Evolutionary conservation across 2,797 vertebrate genomes (phyloP).

Genomic region (Salmo trutta): DNA sequence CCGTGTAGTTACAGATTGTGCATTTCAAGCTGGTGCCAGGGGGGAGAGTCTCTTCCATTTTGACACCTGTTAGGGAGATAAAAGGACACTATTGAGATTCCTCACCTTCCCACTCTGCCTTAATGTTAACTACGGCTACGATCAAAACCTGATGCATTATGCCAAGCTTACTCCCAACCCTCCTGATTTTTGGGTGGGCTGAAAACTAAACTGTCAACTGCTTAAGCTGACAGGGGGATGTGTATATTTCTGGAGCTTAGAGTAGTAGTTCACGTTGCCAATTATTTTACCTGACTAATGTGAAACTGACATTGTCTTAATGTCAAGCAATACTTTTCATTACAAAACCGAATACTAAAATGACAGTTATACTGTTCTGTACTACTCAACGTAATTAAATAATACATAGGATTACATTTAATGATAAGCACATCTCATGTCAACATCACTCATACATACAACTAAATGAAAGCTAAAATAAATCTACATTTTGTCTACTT

Average conservation of each 20-base stretch:
- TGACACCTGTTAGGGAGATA: constrained; percentile 90
- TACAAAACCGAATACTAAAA: constrained; percentile 7
- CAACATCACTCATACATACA: background rate
- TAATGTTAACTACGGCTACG: constrained; percentile 70
- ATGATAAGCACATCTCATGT: too few relatives aligned
- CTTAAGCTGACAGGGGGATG: constrained; percentile 54
- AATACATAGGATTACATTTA: background rate
- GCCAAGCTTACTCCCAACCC: constrained; percentile 58
- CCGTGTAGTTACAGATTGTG: constrained; percentile 99
- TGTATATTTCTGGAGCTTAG: constrained; percentile 43
- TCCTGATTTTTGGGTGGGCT: constrained; percentile 43
- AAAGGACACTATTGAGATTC: constrained; percentile 77
- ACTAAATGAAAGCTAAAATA: background rate
- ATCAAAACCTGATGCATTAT: constrained; percentile 69
- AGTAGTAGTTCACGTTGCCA: background rate
- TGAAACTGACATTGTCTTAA: background rate
- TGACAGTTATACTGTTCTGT: background rate
- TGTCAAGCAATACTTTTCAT: background rate
- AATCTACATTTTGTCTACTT: background rate
- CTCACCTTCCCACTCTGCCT: constrained; percentile 63
- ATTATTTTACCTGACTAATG: background rate
- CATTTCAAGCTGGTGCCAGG: constrained; percentile 97
- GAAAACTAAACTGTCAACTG: constrained; percentile 63
- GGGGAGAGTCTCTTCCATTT: constrained; percentile 97
- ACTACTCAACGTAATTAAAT: background rate